Base-by-base conservation (phyloP, 2,888 invertebrate species). In the Drepanosiphum platanoidis region DNA sequence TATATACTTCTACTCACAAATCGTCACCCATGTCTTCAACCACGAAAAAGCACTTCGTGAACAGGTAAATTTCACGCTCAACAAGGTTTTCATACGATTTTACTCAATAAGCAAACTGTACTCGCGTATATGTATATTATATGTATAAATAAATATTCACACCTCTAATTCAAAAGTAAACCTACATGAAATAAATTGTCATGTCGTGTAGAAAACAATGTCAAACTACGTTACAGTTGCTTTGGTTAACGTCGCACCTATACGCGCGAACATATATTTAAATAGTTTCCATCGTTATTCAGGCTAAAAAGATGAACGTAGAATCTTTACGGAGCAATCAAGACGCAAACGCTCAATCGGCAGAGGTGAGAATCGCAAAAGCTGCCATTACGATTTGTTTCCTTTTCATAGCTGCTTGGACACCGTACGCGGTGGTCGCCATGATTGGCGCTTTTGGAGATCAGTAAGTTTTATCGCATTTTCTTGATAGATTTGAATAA, bases 301-400 rank as follows among this genome's bases (percentile, higher is more conserved):
- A 94, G 92, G 96, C 96, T 0, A 96, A 95, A 89, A 96, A 96
- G 90, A 96, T 96, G 96, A 96, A 96, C 89, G 95, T 96, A 0
- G 95, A 96, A 88, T 96, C 96, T 1, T 90, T 96, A 46, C 92
- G 95, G 78, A 92, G 92, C 87, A 93, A 95, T 90, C 93, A 94
- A 89, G 92, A 92, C 87, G 91, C 92, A 82, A 92, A 93, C 66
- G 89, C 89, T 64, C 92, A 95, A 87, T 94, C 95, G 0, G 95
- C 95, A 0, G 96, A 96, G 89, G 93, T 96, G 88, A 91, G 95
- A 88, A 96, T 96, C 88, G 96, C 96, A 0, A 96, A 96, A 89
- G 95, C 96, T 15, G 96, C 96, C 4, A 95, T 97, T 71, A 95
- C 96, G 0, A 94, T 96, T 66, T 95, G 96, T 88, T 96, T 95